Conservation (phyloP, 2,113 vertebrate genomes). For the Accipiter virgatus region DNA sequence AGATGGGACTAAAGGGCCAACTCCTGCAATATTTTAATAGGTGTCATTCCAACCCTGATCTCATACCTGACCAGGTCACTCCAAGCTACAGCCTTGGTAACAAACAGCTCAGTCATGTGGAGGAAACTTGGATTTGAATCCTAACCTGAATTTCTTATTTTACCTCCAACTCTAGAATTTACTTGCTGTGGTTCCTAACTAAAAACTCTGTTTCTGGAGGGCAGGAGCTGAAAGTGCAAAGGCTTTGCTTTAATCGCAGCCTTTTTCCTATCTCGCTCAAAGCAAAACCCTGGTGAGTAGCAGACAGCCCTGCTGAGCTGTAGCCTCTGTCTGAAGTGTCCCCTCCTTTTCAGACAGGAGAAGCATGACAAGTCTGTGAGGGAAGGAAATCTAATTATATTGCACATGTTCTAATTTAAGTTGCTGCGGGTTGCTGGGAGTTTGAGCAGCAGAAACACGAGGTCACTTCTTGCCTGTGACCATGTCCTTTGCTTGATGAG, state of each 20-base stretch:
- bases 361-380: neutral
- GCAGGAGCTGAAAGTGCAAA: conserved; percentile 28
- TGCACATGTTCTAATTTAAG: conserved; percentile 48
- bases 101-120: neutral
- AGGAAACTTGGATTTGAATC: neutral
- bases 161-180: neutral
- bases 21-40: neutral
- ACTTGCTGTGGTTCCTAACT: neutral
- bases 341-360: conserved; percentile 41
- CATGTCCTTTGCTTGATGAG: neutral
- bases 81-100: neutral
- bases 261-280: neutral
- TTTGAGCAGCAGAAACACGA: neutral
- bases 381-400: conserved; percentile 54
- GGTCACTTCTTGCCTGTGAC: neutral
- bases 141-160: neutral
- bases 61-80: neutral
- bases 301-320: conserved; percentile 14
- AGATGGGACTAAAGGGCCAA: neutral
- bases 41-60: neutral
- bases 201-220: conserved; percentile 28
- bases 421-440: conserved; percentile 9
- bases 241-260: neutral
- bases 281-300: conserved; percentile 5
- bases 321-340: conserved; percentile 23